Evolutionary conservation across 1,140 invertebrate species (phyloP).

Genomic region (Listronotus bonariensis): DNA sequence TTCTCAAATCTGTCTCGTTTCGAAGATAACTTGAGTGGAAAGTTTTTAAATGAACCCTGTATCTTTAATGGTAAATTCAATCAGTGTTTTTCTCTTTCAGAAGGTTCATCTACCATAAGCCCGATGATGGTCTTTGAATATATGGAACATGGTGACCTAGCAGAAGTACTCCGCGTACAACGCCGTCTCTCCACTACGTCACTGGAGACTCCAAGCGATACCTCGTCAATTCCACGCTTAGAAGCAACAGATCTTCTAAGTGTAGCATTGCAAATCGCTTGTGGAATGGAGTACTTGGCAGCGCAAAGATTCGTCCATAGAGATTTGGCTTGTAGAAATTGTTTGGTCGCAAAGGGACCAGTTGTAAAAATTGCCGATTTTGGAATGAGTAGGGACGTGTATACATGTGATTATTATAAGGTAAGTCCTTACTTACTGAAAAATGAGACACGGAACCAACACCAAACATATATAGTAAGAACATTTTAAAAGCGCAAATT

Average conservation of each 20-base stretch:
- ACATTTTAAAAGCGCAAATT: too few species aligned
- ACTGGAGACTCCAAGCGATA: conserved; percentile 25
- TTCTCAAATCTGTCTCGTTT: too few species aligned
- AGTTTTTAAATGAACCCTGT: too few species aligned
- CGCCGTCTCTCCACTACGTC: conserved; percentile 52
- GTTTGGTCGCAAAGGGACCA: conserved; percentile 79
- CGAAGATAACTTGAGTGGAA: too few species aligned
- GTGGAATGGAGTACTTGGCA: conserved; percentile 87
- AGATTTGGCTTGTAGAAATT: conserved; percentile 90
- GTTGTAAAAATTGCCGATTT: conserved; percentile 91
- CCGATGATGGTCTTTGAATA: conserved; percentile 95
- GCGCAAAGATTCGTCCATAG: conserved; percentile 88
- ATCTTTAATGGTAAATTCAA: too few species aligned
- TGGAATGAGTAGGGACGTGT: conserved; percentile 88
- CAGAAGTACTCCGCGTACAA: conserved; percentile 77
- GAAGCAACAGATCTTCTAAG: conserved; percentile 63
- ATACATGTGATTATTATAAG: conserved; percentile 92
- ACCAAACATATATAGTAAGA: too few species aligned
- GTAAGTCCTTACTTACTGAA: too few species aligned
- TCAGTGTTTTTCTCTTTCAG: conserved; percentile 59
- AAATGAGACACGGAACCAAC: too few species aligned
- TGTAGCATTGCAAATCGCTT: conserved; percentile 76
- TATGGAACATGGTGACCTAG: conserved; percentile 88
- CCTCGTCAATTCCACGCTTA: conserved; percentile 49
- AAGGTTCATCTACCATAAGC: conserved; percentile 61